Evolutionary conservation across 2,113 vertebrate species (phyloP).

Genomic region (Campylorhamphus procurvoides): DNA sequence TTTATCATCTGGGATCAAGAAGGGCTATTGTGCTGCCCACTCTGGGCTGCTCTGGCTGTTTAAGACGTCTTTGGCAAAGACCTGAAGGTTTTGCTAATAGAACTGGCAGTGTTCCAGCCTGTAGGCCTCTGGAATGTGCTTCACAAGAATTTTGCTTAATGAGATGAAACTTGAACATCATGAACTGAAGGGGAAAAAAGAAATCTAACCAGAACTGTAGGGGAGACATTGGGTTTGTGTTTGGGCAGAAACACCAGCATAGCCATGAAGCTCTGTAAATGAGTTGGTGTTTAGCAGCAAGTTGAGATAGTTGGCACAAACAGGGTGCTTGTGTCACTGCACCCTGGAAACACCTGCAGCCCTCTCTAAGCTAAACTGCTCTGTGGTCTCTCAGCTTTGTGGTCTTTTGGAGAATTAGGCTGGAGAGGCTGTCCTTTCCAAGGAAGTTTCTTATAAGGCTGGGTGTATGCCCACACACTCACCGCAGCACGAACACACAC

Average conservation of each 20-base stretch:
- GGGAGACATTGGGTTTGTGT: neutral
- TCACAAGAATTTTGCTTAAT: neutral
- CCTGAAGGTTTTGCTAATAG: neutral
- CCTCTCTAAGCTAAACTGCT: neutral
- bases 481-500: rapidly evolving
- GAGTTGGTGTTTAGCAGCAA: neutral
- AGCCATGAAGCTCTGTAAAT: neutral
- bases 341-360: neutral
- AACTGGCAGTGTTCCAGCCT: neutral
- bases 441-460: neutral
- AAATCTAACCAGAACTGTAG: neutral
- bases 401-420: neutral
- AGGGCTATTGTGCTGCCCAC: neutral
- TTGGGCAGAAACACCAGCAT: neutral
- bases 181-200: neutral
- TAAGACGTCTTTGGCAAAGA: neutral
- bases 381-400: neutral
- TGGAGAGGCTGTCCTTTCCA: neutral
- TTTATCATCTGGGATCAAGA: neutral
- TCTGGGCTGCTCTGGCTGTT: neutral
- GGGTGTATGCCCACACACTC: rapidly evolving
- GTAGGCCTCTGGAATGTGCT: neutral
- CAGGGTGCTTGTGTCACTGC: neutral
- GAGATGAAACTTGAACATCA: neutral
- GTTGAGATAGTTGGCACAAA: no score